Conservation (phyloP, 2,888 invertebrate species). For the Mythimna albipuncta region DNA sequence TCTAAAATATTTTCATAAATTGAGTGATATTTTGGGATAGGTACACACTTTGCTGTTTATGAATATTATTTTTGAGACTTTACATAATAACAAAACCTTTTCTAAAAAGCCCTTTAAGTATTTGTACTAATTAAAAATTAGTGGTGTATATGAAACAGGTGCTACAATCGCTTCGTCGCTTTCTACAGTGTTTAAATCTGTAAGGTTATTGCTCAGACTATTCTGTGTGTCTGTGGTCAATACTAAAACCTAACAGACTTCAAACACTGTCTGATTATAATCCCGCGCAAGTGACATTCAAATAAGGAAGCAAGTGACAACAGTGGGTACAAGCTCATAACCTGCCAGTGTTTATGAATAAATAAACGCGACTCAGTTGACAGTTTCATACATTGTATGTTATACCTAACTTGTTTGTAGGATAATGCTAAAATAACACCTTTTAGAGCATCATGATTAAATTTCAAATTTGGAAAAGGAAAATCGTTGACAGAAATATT, state of each 20-base stretch:
- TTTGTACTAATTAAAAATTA: no score
- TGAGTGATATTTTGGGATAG: no score
- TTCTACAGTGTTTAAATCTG: background rate
- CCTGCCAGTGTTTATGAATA: slow-evolving; percentile 40
- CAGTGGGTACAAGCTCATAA: slow-evolving; percentile 32
- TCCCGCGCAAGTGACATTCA: slow-evolving; percentile 39
- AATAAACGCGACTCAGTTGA: slow-evolving; percentile 31
- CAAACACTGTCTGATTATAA: slow-evolving; percentile 49
- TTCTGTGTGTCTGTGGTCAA: background rate
- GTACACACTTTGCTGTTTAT: no score
- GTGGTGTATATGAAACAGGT: no score
- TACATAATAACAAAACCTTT: no score
- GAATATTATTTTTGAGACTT: no score
- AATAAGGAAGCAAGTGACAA: slow-evolving; percentile 45
- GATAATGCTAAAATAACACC: background rate
- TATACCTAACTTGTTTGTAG: background rate
- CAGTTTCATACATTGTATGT: slow-evolving; percentile 19
- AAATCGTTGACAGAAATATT: background rate
- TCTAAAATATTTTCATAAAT: no score
- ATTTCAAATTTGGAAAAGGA: slow-evolving; percentile 4
- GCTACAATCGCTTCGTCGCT: background rate
- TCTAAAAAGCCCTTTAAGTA: no score
- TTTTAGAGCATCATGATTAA: slow-evolving; percentile 7
- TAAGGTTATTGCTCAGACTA: background rate
- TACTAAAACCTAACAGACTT: slow-evolving; percentile 11